Evolutionary conservation across 2,888 invertebrate species (phyloP).

Genomic region (Sicus ferrugineus): DNA sequence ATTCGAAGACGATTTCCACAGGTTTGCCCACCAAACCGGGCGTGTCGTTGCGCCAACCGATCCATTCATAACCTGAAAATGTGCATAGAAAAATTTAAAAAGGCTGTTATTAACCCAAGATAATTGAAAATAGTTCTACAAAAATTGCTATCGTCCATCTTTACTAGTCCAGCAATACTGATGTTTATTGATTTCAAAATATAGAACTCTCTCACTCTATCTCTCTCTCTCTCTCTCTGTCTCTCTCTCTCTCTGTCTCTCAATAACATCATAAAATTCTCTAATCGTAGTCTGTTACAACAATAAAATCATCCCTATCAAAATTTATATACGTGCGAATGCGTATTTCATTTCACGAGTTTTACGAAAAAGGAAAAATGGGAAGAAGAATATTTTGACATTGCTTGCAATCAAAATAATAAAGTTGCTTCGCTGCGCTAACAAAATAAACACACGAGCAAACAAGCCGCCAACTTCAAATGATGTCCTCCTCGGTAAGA

Average conservation of each 20-base stretch:
- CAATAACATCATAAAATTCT: too few relatives aligned
- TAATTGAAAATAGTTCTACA: too few relatives aligned
- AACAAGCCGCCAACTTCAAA: conserved; percentile 15
- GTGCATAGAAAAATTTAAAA: too few relatives aligned
- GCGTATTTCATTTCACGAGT: conserved; percentile 24
- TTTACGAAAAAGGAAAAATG: conserved; percentile 1
- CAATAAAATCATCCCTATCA: not conserved
- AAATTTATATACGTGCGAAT: not conserved
- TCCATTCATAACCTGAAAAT: conserved; percentile 79
- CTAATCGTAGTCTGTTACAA: not conserved
- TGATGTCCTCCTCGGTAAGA: conserved; percentile 25
- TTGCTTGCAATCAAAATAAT: conserved; percentile 33
- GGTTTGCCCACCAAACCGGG: conserved; percentile 70
- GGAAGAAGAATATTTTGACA: conserved; percentile 17
- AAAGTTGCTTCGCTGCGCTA: conserved; percentile 27
- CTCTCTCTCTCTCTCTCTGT: too few relatives aligned
- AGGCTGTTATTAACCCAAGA: too few relatives aligned
- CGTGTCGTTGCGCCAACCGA: conserved; percentile 81
- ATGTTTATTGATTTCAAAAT: too few relatives aligned
- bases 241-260: too few relatives aligned
- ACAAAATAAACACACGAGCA: conserved; percentile 21
- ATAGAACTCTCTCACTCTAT: too few relatives aligned
- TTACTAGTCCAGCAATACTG: too few relatives aligned
- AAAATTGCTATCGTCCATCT: too few relatives aligned
- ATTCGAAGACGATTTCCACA: conserved; percentile 80